Evolutionary conservation across 2,888 invertebrate genomes (phyloP), one percentile per base, ranked within the genome.

Genomic region (Cataglyphis albicans): DNA sequence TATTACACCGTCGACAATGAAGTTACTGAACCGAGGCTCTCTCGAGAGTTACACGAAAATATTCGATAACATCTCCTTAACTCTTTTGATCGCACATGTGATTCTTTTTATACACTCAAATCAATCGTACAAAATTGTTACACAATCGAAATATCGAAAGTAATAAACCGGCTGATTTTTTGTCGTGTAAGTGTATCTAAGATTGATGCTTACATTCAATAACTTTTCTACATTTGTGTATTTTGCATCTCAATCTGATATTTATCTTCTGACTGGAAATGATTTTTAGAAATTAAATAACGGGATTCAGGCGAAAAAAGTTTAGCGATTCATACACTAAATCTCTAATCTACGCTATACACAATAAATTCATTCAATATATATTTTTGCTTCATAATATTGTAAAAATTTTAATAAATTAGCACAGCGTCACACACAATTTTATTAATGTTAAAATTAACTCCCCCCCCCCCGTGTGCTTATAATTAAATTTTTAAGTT

Each of bases 21-120:
- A 88, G 76, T 88, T 84, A 81, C 82, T 83, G 82, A 88, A 88
- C 82, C 83, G 86, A 74, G 82, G 76, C 78, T 61, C 25, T 52
- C 18, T 41, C 38, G 18, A 41, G 70, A 83, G 75, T 61, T 74
- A 73, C 63, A 57, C 59, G 35, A 55, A 87, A 84, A 83, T 88
- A 63, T 82, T 64, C 59, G n/a, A 10, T 25, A 29, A 41, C 2
- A 15, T 55, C n/a, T 67, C 32, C 7, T 29, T 59, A 5, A 29
- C 7, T 15, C 10, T n/a, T 15, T 35, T 55, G 4, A 44, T 52
- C 48, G n/a, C 18, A 38, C 41, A 7, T 3, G 7, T 55, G 35
- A 12, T 52, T 38, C 0, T 15, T 25, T 18, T 65, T 52, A 25
- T 18, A 35, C 29, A 2, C 15, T 3, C 9, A 7, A 41, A 75